Evolutionary conservation across 2,113 vertebrate genomes (phyloP), one percentile per base, ranked within the genome.

Genomic region (Equus przewalskii): DNA sequence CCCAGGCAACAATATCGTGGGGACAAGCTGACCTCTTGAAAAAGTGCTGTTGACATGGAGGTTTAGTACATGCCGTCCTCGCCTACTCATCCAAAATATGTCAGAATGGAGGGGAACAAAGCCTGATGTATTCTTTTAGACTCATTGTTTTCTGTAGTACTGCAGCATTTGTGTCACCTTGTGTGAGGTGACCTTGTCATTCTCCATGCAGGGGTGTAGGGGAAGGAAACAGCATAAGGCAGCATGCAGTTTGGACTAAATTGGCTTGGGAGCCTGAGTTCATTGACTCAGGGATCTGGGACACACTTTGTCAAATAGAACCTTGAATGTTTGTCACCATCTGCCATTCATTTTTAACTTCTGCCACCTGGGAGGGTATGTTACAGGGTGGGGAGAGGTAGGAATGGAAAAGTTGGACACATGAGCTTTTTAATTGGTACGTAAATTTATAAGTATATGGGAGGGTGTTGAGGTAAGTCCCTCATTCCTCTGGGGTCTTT

Each of bases 331-430:
- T 72, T 46, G 85, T 69, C 94, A 13, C 58, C 67, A 18, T 94
- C 83, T 98, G 96, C 60, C 81, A 21, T 69, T 67, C 72, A 62
- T 49, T 46, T 15, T 75, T 89, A 97, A 67, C 67, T 95, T 90
- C 64, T 72, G 9, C 22, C 92, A 0, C 65, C 65, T 90, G 70
- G 75, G 65, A 85, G 70, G 56, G 83, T 19, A 2, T 67, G 64
- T 78, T 30, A 2, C 1, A 19, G 92, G 60, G 18, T 16, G 49
- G 22, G 93, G 62, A 72, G 79, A 64, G 67, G 5, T n/a, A 82
- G 72, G n/a, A 33, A 36, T 76, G 79, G 76, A 82, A 44, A 81
- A 54, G 30, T 5, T 9, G 28, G 88, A 12, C 44, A 1, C 26
- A 24, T 30, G 33, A 70, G 28, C 14, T 95, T 3, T 73, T 44